Base-by-base conservation (phyloP, 1,140 invertebrate genomes). In the Delia radicum region DNA sequence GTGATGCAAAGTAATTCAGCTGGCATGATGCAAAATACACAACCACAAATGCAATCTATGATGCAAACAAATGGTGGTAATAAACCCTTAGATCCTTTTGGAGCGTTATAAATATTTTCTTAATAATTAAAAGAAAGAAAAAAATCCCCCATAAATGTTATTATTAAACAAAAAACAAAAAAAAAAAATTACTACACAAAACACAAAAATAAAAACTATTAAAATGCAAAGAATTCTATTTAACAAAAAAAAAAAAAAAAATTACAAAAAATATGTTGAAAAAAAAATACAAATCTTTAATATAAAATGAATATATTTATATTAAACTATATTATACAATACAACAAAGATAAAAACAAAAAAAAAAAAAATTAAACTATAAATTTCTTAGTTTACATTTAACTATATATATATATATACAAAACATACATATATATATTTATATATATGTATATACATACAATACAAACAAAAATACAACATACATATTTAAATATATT, bases 61-160 rank as follows among this genome's bases (percentile, higher is more conserved):
- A 81, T 76, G 67, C 77, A 74, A 28, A 46, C 75, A 77, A 84
- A 85, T 67, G 84, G 84, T 73, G 78, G 78, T 74, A 84, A 83
- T 79, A 84, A 85, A 69, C 81, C 83, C 74, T 78, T 86, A 55
- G 85, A 86, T 83, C 85, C 83, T 77, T 86, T 86, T 80, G 85
- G 85, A 71, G 85, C 85, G 78, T 85, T 86, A 84, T 86, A 86
- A 86, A 65, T 62, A 24, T 65, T 15, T 61, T n/a, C 46, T 48
- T 21, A 55, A 18, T 21, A 55, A 73, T 74, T 8, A 69, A 26
- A 29, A 24, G 55, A 73, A 75, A 26, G 13, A 63, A 67, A 18
- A 12, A 67, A 31, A 67, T 7, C 37, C n/a, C 18, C 18, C 18
- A n/a, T n/a, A 63, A 63, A 65, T 15, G 24, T 61, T 61, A 61